phyloP scores from a whole-genome alignment of 2,113 vertebrate species.

The Salminus brasiliensis region DNA sequence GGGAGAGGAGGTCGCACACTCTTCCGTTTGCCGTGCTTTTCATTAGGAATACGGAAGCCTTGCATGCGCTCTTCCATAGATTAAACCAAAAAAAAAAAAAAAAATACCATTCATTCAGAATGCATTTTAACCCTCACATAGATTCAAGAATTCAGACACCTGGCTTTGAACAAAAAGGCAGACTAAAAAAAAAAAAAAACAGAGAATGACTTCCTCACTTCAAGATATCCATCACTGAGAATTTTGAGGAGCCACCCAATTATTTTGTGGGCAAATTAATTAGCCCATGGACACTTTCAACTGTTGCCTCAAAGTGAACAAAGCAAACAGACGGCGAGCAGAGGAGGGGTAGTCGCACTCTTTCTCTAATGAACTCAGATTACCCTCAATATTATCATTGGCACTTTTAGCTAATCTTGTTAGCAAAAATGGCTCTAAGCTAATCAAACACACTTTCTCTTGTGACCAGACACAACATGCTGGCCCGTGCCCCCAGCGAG shows the following conservation, averaged over 20 bases:
- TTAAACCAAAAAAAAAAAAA: conserved; percentile 50
- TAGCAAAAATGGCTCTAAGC: background rate
- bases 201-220: too few relatives aligned
- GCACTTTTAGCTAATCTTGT: background rate
- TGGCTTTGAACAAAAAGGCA: background rate
- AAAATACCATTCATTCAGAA: conserved; percentile 67
- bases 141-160: conserved; percentile 59
- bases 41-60: conserved; percentile 64
- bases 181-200: background rate
- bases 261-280: conserved; percentile 60
- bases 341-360: background rate
- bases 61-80: background rate
- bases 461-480: background rate
- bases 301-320: conserved; percentile 46
- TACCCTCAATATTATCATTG: background rate
- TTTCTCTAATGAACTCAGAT: background rate
- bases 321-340: background rate
- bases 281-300: conserved; percentile 63
- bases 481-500: background rate
- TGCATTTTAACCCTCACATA: conserved; percentile 58
- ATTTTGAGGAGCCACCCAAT: background rate
- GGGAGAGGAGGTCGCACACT: conserved; percentile 39
- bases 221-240: too few relatives aligned
- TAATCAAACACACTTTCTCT: background rate
- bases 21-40: conserved; percentile 53